Percentiles rank a stretch among this genome's conserved stretches.
These are phyloP conservation scores for Tragelaphus buxtoni DNA, from an alignment of 2,113 vertebrate species.

Conservation along the genomic window DNA sequence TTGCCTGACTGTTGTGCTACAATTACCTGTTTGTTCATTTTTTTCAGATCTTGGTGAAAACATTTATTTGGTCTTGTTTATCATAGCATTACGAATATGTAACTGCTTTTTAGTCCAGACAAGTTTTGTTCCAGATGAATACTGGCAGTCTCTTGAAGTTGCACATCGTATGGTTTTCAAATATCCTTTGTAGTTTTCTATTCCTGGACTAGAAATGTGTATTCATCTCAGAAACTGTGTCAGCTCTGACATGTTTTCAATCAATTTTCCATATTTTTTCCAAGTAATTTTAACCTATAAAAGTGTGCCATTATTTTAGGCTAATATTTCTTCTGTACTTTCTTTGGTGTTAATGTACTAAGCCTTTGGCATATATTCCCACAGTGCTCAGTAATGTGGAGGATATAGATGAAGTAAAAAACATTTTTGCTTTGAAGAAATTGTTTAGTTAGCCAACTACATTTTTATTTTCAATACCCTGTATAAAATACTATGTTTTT, in stretches of 20 bases:
- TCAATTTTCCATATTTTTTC: not conserved
- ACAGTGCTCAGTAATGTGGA: not conserved
- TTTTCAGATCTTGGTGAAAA: slow-evolving; percentile 79
- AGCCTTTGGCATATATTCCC: not conserved
- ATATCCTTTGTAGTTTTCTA: slow-evolving; percentile 88
- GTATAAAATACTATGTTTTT: slow-evolving; percentile 15
- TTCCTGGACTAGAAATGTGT: not conserved
- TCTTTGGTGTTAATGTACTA: not conserved
- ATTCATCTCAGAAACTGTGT: not conserved
- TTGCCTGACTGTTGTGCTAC: not conserved
- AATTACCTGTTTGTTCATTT: not conserved
- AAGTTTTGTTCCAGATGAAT: slow-evolving; percentile 98
- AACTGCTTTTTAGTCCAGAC: slow-evolving; percentile 94
- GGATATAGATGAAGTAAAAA: not conserved
- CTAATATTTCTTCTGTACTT: not conserved
- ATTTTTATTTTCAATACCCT: slow-evolving; percentile 16
- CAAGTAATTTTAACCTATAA: slow-evolving; percentile 13
- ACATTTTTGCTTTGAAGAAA: not conserved
- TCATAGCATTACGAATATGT: slow-evolving; percentile 82
- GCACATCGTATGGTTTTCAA: slow-evolving; percentile 93
- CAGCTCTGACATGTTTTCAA: not conserved
- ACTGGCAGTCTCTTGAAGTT: slow-evolving; percentile 96
- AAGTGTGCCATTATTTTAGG: not conserved
- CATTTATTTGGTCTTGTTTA: slow-evolving; percentile 75
- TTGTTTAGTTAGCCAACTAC: not conserved